A percentile compares a stretch with the other conserved stretches of the same genome.
Evolutionary conservation across 2,113 vertebrate genomes (phyloP).

Genomic region (Muscicapa adusta): DNA sequence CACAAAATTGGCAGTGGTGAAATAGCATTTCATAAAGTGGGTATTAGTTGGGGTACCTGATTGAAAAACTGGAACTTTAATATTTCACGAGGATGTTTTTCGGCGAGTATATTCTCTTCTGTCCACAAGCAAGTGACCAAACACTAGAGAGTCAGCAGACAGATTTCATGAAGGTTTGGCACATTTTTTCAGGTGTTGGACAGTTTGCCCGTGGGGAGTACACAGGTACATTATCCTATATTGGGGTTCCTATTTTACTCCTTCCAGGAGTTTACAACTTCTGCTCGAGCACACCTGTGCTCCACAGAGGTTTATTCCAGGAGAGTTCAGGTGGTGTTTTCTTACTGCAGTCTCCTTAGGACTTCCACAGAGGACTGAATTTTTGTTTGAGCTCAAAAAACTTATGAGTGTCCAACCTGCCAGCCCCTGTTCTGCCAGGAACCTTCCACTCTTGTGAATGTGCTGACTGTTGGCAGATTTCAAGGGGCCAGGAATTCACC

Average conservation of each 20-base stretch:
- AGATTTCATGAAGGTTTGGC: background rate
- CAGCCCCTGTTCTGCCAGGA: background rate
- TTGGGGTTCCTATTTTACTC: background rate
- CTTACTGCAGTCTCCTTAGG: background rate
- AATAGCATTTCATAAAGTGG: background rate
- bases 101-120: background rate
- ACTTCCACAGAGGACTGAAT: background rate
- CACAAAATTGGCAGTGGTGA: background rate
- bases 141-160: background rate
- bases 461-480: background rate
- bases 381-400: background rate
- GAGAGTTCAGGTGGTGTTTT: background rate
- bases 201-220: background rate
- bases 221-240: background rate
- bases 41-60: background rate
- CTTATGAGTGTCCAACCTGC: background rate
- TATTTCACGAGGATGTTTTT: background rate
- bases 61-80: background rate
- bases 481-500: fast-evolving
- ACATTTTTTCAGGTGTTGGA: background rate
- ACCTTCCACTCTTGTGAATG: background rate
- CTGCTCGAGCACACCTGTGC: background rate
- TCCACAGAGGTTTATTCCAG: background rate
- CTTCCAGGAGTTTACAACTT: background rate
- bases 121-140: background rate